phyloP scores from a whole-genome alignment of 2,888 invertebrate species.

The Drosophila suboccidentalis region DNA sequence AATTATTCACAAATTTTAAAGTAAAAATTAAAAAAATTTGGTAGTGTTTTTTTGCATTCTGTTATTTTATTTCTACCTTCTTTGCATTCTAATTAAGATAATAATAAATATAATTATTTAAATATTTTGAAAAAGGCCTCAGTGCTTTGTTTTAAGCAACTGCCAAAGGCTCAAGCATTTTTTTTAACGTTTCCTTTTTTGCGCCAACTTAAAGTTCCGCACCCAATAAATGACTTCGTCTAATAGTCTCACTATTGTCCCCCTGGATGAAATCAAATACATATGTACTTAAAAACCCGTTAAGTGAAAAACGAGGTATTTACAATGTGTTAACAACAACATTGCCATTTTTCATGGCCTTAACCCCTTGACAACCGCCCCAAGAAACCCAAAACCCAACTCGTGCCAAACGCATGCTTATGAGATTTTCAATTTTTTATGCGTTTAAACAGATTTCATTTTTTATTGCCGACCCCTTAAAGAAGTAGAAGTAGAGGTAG shows the following conservation, averaged over 20 bases:
- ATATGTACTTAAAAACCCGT: constrained; percentile 75
- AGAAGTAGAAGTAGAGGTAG: background rate
- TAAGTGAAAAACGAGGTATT: constrained; percentile 84
- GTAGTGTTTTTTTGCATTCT: too few relatives aligned
- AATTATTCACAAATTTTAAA: too few relatives aligned
- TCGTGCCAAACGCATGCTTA: constrained; percentile 82
- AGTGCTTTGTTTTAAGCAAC: background rate
- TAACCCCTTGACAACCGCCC: constrained; percentile 45
- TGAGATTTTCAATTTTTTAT: constrained; percentile 83
- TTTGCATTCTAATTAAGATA: too few relatives aligned
- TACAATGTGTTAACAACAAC: constrained; percentile 84
- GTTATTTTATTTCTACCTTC: too few relatives aligned
- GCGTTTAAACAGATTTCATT: constrained; percentile 81
- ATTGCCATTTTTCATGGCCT: constrained; percentile 75
- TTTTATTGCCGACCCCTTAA: constrained; percentile 68
- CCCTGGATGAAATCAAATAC: constrained; percentile 30
- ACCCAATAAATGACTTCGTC: background rate
- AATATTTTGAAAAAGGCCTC: too few relatives aligned
- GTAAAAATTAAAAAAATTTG: too few relatives aligned
- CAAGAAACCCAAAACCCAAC: constrained; percentile 7
- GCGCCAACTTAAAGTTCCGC: background rate
- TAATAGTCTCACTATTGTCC: constrained; percentile 4
- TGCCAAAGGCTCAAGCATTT: background rate
- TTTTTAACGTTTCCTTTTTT: background rate
- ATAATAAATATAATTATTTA: too few relatives aligned